Evolutionary conservation across 2,797 vertebrate species (phyloP).

Genomic region (Crotalus adamanteus): DNA sequence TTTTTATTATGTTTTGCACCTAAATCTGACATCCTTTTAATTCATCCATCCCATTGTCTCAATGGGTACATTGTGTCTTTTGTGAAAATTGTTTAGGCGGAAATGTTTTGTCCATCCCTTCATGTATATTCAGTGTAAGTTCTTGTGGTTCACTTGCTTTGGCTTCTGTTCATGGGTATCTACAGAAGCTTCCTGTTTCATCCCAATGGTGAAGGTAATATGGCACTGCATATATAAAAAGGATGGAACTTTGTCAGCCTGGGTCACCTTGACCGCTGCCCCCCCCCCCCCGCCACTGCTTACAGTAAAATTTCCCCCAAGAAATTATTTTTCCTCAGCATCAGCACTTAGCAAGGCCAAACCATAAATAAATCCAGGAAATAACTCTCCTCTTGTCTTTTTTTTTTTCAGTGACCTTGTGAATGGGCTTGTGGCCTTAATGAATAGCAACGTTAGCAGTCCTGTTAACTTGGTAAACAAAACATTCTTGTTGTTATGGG

Average conservation of each 20-base stretch:
- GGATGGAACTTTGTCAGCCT: not conserved
- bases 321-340: not conserved
- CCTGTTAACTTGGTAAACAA: conserved; percentile 95
- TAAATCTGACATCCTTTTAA: not conserved
- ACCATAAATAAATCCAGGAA: not conserved
- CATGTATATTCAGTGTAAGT: not conserved
- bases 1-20: not conserved
- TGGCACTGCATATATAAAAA: not conserved
- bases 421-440: conserved; percentile 92
- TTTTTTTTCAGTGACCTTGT: conserved; percentile 87
- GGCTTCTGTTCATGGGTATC: not conserved
- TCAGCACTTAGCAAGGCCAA: not conserved
- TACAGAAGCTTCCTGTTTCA: not conserved
- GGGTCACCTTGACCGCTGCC: not conserved
- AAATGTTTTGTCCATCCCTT: not conserved
- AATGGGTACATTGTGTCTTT: not conserved
- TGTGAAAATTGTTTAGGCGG: not conserved
- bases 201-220: not conserved
- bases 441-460: conserved; percentile 99
- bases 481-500: conserved; percentile 1
- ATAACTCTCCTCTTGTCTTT: conserved; percentile 9
- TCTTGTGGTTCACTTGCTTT: not conserved
- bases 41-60: not conserved
- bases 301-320: not conserved
- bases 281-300: not conserved